These are phyloP conservation scores for Sminthurinus signatus DNA, from an alignment of 1,140 invertebrate genomes.

Conservation along the genomic window DNA sequence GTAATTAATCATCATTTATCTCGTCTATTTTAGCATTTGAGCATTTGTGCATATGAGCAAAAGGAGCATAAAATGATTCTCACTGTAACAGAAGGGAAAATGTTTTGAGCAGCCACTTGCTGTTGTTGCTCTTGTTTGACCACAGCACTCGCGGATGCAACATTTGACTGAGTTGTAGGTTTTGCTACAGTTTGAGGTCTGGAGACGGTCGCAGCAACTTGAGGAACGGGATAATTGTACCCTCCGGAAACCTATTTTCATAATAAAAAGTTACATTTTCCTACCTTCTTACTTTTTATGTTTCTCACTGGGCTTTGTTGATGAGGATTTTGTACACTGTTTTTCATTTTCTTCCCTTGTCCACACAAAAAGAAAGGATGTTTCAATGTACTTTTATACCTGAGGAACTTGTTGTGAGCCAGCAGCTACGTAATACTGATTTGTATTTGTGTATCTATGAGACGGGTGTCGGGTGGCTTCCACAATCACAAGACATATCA, in stretches of 20 bases:
- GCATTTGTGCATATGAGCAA: background rate
- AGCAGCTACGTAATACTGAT: background rate
- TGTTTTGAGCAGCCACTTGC: background rate
- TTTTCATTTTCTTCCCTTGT: too few relatives aligned
- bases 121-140: background rate
- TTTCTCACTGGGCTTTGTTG: too few relatives aligned
- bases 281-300: too few relatives aligned
- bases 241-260: background rate
- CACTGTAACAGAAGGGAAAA: background rate
- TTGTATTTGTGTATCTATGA: background rate
- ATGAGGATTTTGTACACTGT: too few relatives aligned
- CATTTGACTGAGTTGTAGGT: background rate
- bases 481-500: background rate
- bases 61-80: background rate
- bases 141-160: too few relatives aligned
- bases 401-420: conserved; percentile 2
- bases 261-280: too few relatives aligned
- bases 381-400: background rate
- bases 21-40: background rate
- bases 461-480: background rate
- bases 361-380: too few relatives aligned
- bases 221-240: conserved; percentile 3
- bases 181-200: background rate
- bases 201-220: background rate
- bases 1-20: too few relatives aligned